These are phyloP conservation scores for Chaenodraco wilsoni DNA, from an alignment of 2,797 vertebrate genomes.

Conservation along the genomic window DNA sequence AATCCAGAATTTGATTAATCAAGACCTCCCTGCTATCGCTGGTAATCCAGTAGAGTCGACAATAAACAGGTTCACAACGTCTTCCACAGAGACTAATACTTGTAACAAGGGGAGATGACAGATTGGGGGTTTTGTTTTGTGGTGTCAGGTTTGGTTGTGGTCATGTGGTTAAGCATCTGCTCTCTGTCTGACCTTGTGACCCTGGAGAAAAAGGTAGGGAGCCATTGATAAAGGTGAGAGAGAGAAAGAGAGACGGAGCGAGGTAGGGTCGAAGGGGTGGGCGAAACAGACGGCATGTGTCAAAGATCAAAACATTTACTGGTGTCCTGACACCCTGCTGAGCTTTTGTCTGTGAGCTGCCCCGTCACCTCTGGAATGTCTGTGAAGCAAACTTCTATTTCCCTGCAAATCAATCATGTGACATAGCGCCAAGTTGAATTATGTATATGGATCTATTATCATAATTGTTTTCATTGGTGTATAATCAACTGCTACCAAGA, in stretches of 20 bases:
- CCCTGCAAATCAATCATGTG: neutral
- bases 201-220: slow-evolving; percentile 32
- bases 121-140: slow-evolving; percentile 39
- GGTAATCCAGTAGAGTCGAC: slow-evolving; percentile 1
- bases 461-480: too few relatives aligned
- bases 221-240: slow-evolving; percentile 22
- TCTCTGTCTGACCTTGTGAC: slow-evolving; percentile 67
- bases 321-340: slow-evolving; percentile 64
- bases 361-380: slow-evolving; percentile 4
- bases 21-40: neutral
- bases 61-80: slow-evolving; percentile 39
- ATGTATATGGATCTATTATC: too few relatives aligned
- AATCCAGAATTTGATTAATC: neutral
- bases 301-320: slow-evolving; percentile 67
- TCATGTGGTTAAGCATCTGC: slow-evolving; percentile 71
- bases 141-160: slow-evolving; percentile 54
- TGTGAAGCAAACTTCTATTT: neutral
- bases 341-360: slow-evolving; percentile 42
- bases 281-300: slow-evolving; percentile 58
- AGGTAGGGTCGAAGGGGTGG: slow-evolving; percentile 38
- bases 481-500: too few relatives aligned
- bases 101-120: slow-evolving; percentile 49
- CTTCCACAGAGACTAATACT: slow-evolving; percentile 24
- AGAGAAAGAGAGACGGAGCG: neutral
- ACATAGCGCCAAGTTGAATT: too few relatives aligned